These are phyloP conservation scores for Agrotis clavis DNA, from an alignment of 2,888 invertebrate genomes.

Conservation along the genomic window DNA sequence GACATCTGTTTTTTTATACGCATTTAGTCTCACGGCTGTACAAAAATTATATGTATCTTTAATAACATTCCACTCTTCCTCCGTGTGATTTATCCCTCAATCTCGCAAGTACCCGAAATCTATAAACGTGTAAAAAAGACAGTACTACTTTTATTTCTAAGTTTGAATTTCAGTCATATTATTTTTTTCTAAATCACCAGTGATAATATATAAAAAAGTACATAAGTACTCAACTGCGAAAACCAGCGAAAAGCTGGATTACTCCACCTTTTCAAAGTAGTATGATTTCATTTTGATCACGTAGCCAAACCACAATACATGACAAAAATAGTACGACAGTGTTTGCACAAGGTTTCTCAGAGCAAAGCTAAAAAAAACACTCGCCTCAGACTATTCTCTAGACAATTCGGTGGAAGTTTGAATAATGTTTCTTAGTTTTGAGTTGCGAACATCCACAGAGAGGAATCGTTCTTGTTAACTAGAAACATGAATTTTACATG, in stretches of 20 bases:
- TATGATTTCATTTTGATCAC: conserved; percentile 25
- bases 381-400: conserved; percentile 32
- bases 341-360: conserved; percentile 35
- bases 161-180: not conserved
- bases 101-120: too few relatives aligned
- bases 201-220: too few relatives aligned
- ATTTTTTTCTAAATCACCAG: not conserved
- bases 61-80: too few relatives aligned
- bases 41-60: too few relatives aligned
- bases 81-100: too few relatives aligned
- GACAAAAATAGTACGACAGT: conserved; percentile 15
- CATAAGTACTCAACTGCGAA: not conserved
- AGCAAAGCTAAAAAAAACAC: conserved; percentile 34
- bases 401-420: conserved; percentile 58
- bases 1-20: too few relatives aligned
- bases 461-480: conserved; percentile 58
- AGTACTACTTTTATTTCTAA: not conserved
- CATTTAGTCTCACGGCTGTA: too few relatives aligned
- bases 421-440: conserved; percentile 60
- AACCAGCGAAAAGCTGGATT: not conserved
- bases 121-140: not conserved
- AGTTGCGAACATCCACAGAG: conserved; percentile 45
- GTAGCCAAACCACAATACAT: conserved; percentile 23
- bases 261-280: not conserved
- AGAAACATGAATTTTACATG: conserved; percentile 66